A percentile compares a stretch with the other conserved stretches of the same genome.
Conservation (phyloP, 64 coral and sea anemone species). For the Trachythela sp. region DNA sequence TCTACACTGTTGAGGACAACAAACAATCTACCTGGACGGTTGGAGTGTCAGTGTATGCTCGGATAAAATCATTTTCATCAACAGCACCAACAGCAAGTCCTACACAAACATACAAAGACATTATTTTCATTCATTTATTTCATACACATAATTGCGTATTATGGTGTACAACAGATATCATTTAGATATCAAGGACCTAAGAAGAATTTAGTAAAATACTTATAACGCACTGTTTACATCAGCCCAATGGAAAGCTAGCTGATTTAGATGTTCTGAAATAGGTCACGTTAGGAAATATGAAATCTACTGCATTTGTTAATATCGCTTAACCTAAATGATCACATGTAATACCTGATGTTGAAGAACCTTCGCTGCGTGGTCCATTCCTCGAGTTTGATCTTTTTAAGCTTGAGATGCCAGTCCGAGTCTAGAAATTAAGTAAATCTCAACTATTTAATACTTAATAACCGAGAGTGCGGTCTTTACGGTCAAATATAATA, state of each 20-base stretch:
- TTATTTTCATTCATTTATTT: neutral
- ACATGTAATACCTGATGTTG: neutral
- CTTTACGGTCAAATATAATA: no score
- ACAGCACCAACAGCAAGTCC: conserved; percentile 75
- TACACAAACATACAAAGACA: neutral
- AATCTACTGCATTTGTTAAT: neutral
- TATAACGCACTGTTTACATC: no score
- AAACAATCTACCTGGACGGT: conserved; percentile 61
- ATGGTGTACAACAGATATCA: no score
- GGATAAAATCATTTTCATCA: conserved; percentile 87
- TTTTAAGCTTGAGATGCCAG: neutral
- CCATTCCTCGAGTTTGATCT: conserved; percentile 3
- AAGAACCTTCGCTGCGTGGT: neutral
- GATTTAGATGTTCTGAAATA: no score
- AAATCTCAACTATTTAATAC: no score
- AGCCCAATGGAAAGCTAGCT: no score
- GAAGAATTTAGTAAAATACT: no score
- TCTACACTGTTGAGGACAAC: no score
- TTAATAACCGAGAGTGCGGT: no score
- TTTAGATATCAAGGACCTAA: no score
- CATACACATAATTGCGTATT: no score
- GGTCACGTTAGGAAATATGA: no score
- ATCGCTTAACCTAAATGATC: neutral
- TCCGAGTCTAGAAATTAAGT: neutral
- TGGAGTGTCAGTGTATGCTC: conserved; percentile 75